Percentiles rank a stretch among this genome's conserved stretches.
Evolutionary conservation across 2,113 vertebrate species (phyloP).

Genomic region (Lasiurus borealis): DNA sequence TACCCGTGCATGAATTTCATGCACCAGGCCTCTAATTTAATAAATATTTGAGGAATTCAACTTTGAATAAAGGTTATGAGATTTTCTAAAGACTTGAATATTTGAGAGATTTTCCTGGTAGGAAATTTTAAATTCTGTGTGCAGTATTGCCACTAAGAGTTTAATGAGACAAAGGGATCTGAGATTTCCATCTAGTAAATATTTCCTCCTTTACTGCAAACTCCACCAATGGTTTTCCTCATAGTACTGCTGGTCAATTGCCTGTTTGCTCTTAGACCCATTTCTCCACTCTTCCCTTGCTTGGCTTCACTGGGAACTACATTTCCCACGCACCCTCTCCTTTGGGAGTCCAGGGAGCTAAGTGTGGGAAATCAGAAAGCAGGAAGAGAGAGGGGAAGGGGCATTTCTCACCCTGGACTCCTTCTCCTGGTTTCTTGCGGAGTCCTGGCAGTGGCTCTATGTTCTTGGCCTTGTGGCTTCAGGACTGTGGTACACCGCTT

Average conservation of each 20-base stretch:
- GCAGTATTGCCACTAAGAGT: slow-evolving; percentile 22
- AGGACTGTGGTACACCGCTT: neutral
- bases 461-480: neutral
- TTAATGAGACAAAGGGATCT: neutral
- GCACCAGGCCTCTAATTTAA: neutral
- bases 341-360: neutral
- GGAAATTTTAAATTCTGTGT: neutral
- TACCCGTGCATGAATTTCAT: too few relatives aligned
- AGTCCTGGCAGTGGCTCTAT: neutral
- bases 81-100: slow-evolving; percentile 13
- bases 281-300: neutral
- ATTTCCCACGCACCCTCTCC: neutral
- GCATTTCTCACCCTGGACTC: neutral
- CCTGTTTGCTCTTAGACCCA: neutral
- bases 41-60: slow-evolving; percentile 34
- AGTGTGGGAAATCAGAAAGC: neutral
- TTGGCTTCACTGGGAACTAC: neutral
- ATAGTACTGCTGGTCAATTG: neutral
- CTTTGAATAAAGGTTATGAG: slow-evolving; percentile 28
- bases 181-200: slow-evolving; percentile 28
- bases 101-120: neutral
- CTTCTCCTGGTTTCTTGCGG: neutral
- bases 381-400: neutral
- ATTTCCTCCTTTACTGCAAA: neutral
- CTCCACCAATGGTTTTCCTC: neutral